Evolutionary conservation across 2,888 invertebrate species (phyloP).

Genomic region (Ecliptopera silaceata): DNA sequence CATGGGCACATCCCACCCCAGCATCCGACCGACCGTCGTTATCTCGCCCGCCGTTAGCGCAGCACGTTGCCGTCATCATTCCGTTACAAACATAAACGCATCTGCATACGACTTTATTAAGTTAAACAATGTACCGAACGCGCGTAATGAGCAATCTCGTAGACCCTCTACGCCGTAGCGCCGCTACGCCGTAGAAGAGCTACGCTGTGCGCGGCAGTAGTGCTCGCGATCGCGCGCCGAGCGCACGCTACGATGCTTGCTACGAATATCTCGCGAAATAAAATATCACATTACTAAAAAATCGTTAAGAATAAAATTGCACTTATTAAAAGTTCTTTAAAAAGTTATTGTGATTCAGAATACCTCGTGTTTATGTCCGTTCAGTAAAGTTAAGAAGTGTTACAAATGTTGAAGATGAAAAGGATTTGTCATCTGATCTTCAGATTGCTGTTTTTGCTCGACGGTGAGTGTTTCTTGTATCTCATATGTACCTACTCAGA

Average conservation of each 20-base stretch:
- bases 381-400: constrained; percentile 40
- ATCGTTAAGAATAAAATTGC: background rate
- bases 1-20: no score
- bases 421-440: constrained; percentile 75
- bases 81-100: constrained; percentile 33
- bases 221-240: constrained; percentile 38
- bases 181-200: constrained; percentile 32
- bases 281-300: constrained; percentile 1
- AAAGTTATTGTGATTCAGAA: constrained; percentile 27
- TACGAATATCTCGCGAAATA: constrained; percentile 16
- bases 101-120: constrained; percentile 60
- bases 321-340: no score
- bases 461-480: constrained; percentile 54
- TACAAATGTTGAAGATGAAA: constrained; percentile 68
- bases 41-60: constrained; percentile 6
- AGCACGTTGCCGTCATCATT: constrained; percentile 19
- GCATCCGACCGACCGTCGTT: no score
- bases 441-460: constrained; percentile 69
- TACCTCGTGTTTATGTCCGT: constrained; percentile 29
- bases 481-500: no score
- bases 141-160: constrained; percentile 62
- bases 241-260: constrained; percentile 40
- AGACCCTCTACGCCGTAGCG: constrained; percentile 34
- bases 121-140: constrained; percentile 64
- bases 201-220: constrained; percentile 42